phyloP scores from a whole-genome alignment of 2,113 vertebrate species.

The Psettodes erumei region DNA sequence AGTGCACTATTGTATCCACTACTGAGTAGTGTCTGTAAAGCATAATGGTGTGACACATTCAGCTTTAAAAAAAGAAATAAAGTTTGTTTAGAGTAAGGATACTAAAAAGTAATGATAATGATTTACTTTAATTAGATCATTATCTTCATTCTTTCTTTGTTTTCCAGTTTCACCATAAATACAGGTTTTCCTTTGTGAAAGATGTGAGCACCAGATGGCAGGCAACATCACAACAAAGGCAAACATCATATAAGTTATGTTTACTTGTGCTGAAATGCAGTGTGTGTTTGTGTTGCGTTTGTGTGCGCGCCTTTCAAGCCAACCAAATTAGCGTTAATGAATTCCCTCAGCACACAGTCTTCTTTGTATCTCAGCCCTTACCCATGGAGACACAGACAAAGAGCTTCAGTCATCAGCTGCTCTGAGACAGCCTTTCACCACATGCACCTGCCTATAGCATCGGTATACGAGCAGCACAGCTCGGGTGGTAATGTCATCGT shows the following conservation, averaged over 20 bases:
- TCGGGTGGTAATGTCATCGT: not conserved
- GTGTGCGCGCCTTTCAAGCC: constrained; percentile 14
- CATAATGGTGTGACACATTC: not conserved
- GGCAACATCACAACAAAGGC: not conserved
- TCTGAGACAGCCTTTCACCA: constrained; percentile 67
- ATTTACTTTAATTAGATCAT: not conserved
- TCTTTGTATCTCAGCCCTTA: constrained; percentile 68
- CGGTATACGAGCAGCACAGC: constrained; percentile 23
- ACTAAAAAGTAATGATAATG: not conserved
- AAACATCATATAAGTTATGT: not conserved
- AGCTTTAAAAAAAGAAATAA: not conserved
- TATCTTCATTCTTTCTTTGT: not conserved
- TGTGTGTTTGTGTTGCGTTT: constrained; percentile 5
- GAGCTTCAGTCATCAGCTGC: constrained; percentile 60
- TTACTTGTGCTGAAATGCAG: constrained; percentile 5
- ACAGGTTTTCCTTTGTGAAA: not conserved
- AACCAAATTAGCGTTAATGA: constrained; percentile 71
- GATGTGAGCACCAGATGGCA: not conserved
- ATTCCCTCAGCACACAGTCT: constrained; percentile 72
- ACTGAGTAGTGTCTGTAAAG: not conserved
- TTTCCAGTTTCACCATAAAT: not conserved
- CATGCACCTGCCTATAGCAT: constrained; percentile 66
- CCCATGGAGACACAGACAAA: constrained; percentile 64
- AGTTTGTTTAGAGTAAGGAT: not conserved
- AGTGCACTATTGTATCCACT: too few species aligned